phyloP scores from a whole-genome alignment of 2,113 vertebrate genomes.

The Caranx ignobilis region DNA sequence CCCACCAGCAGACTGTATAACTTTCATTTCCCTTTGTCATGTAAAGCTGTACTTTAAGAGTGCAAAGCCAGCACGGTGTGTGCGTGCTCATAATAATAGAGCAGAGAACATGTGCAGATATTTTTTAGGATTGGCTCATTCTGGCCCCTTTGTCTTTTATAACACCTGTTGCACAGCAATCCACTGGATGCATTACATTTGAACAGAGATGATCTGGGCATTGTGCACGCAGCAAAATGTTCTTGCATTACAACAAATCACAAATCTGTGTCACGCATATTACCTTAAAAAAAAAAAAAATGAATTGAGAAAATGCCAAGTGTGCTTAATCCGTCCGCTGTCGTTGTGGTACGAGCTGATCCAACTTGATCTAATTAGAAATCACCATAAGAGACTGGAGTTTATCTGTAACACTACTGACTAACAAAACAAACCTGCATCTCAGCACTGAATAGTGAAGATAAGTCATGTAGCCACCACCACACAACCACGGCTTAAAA shows the following conservation, averaged over 20 bases:
- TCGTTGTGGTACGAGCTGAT: background rate
- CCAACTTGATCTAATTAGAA: background rate
- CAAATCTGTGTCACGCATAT: background rate
- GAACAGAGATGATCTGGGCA: too few relatives aligned
- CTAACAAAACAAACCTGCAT: background rate
- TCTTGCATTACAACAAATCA: background rate
- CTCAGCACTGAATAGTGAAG: background rate
- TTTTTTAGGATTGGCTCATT: background rate
- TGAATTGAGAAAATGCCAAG: background rate
- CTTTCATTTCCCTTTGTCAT: background rate
- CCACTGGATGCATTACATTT: too few relatives aligned
- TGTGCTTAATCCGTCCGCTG: too few relatives aligned
- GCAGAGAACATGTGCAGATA: background rate
- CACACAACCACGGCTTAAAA: background rate
- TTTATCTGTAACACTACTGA: constrained; percentile 1
- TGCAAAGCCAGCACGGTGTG: too few relatives aligned
- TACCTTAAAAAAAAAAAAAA: background rate
- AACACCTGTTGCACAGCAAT: rapidly evolving
- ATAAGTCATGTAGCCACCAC: background rate
- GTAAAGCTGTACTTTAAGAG: too few relatives aligned
- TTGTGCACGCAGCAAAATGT: background rate
- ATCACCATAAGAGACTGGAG: background rate
- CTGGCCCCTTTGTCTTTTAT: background rate
- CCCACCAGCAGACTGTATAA: background rate
- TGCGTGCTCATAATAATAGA: too few relatives aligned